Base-by-base conservation (phyloP, 2,113 vertebrate species). In the Naja naja region DNA sequence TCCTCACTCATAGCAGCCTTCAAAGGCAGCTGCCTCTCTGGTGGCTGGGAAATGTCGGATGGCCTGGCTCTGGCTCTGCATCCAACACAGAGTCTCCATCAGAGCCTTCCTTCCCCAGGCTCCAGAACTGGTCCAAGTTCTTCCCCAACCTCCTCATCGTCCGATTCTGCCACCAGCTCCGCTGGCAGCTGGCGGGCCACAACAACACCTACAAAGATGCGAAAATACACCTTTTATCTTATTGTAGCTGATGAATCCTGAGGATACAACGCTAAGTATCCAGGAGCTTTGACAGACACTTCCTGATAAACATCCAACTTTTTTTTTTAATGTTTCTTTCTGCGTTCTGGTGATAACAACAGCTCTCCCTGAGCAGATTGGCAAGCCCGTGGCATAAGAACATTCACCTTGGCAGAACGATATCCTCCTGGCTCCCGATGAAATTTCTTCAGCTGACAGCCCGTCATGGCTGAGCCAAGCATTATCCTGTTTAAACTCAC, bases 391-490 rank as follows among this genome's bases (percentile, higher is more conserved):
- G 95, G 81, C 95, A 93, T 18, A 39, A 58, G 86, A 95, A 60
- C 1, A 22, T 0, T 69, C 95, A 93, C 96, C 92, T 94, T 96
- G 95, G 96, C 96, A 95, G 18, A 1, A 18, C 0, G 0, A 54
- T 30, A 58, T 93, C 91, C 92, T 94, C 95, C 52, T 89, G 94
- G 60, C 87, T 91, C 88, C 93, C 0, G 0, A 92, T 86, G 74
- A 86, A 94, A 94, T 11, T 96, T 95, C 92, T 92, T 94, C 93
- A 95, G 95, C 94, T 95, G 95, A 96, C 95, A 96, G 43, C 45
- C 22, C 92, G 88, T 47, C 96, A 91, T 30, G 89, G 87, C 93
- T 85, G 94, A 97, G 93, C 90, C 93, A 96, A 89, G 5, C 1
- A 0, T 94, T 91, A 94, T 69, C 39, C 91, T 87, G n/a, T 49